A percentile compares a stretch with the other conserved stretches of the same genome.
Evolutionary conservation across 2,797 vertebrate genomes (phyloP).

Genomic region (Malacoraja senta): DNA sequence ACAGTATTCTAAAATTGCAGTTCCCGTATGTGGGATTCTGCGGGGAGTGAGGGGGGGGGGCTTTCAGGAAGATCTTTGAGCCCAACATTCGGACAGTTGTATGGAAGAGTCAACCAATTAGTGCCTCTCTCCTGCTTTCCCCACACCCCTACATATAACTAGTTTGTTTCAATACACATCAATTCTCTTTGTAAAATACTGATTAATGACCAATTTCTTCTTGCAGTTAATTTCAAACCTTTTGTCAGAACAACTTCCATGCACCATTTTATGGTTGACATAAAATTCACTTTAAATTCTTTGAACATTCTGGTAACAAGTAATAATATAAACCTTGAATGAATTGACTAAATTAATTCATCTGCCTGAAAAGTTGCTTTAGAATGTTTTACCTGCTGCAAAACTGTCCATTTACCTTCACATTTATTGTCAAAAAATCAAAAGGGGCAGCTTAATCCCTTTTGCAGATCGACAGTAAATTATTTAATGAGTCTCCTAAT

Average conservation of each 20-base stretch:
- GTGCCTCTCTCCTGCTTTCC: background rate
- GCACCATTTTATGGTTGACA: background rate
- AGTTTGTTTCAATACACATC: background rate
- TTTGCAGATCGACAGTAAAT: background rate
- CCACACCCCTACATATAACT: background rate
- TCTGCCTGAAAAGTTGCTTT: background rate
- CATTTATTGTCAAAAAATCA: background rate
- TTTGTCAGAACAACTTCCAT: background rate
- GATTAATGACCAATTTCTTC: background rate
- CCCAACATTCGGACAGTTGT: background rate
- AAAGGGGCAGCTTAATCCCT: background rate
- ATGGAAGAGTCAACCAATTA: background rate
- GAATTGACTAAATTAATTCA: too few relatives aligned
- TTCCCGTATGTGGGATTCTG: background rate
- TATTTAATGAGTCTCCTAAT: background rate
- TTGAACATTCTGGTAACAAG: background rate
- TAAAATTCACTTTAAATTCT: background rate
- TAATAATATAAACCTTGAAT: background rate
- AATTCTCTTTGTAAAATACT: background rate
- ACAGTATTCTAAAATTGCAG: background rate
- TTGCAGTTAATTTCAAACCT: background rate
- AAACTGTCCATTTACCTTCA: background rate
- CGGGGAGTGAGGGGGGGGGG: too few relatives aligned
- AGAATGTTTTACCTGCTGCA: background rate
- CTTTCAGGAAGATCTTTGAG: background rate